Evolutionary conservation across 2,888 invertebrate genomes (phyloP).

Genomic region (Spisula subtruncata): DNA sequence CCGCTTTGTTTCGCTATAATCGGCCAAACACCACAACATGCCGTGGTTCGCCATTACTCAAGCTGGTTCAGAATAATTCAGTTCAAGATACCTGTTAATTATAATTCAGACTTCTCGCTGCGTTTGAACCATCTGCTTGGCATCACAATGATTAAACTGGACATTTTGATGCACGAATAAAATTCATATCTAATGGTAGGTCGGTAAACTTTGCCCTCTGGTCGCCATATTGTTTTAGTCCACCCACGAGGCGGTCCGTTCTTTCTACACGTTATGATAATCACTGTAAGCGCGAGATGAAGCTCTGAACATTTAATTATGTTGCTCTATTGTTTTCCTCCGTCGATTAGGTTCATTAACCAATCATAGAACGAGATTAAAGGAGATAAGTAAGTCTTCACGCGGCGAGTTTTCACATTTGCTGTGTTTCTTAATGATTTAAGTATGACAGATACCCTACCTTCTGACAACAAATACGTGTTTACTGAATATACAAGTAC

Average conservation of each 20-base stretch:
- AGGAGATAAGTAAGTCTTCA: slow-evolving; percentile 21
- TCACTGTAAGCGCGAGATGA: neutral
- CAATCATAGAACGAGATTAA: slow-evolving; percentile 32
- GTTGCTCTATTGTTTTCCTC: slow-evolving; percentile 32
- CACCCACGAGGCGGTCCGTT: neutral
- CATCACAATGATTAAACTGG: slow-evolving; percentile 23
- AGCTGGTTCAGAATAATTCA: neutral
- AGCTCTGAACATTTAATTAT: slow-evolving; percentile 1
- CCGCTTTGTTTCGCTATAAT: neutral
- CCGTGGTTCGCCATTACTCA: neutral
- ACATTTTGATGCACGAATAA: slow-evolving; percentile 41
- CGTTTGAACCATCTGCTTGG: slow-evolving; percentile 28
- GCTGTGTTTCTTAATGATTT: slow-evolving; percentile 25
- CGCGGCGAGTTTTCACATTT: slow-evolving; percentile 33
- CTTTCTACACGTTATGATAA: slow-evolving; percentile 31
- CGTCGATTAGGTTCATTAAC: slow-evolving; percentile 39
- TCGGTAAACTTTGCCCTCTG: slow-evolving; percentile 28
- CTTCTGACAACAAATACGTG: neutral
- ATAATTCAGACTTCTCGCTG: slow-evolving; percentile 22
- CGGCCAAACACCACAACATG: neutral
- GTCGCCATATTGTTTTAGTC: slow-evolving; percentile 12
- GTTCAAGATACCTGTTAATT: slow-evolving; percentile 20
- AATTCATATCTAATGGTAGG: slow-evolving; percentile 28
- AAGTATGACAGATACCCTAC: slow-evolving; percentile 24
- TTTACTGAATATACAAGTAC: neutral